phyloP scores from a whole-genome alignment of 2,888 invertebrate genomes.

The Amphimallon solstitiale region DNA sequence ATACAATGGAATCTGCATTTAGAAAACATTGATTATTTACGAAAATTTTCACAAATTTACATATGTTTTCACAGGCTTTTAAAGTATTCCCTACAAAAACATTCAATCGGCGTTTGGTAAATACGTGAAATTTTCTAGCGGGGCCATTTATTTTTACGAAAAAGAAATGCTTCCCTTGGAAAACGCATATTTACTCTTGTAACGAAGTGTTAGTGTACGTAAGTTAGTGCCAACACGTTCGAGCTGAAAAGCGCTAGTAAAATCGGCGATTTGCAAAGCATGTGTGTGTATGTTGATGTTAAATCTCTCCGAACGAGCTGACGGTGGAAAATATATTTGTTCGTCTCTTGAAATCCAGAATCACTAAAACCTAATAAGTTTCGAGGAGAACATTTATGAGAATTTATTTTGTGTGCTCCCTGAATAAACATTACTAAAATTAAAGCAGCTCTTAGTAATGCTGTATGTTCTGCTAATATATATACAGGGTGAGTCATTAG shows the following conservation, averaged over 20 bases:
- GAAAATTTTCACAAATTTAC: too few relatives aligned
- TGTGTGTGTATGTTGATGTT: slow-evolving; percentile 16
- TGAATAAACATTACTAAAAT: not conserved
- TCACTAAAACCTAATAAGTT: slow-evolving; percentile 4
- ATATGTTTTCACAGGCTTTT: too few relatives aligned
- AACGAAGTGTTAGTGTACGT: slow-evolving; percentile 18
- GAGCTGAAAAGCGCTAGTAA: slow-evolving; percentile 13
- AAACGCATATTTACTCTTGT: slow-evolving; percentile 15
- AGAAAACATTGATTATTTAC: too few relatives aligned
- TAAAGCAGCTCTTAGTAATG: too few relatives aligned
- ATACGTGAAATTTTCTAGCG: too few relatives aligned
- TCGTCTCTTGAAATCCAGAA: slow-evolving; percentile 8
- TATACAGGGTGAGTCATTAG: too few relatives aligned
- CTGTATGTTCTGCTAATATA: too few relatives aligned
- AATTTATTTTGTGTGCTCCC: slow-evolving; percentile 5
- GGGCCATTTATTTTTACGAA: not conserved
- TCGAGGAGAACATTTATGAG: not conserved
- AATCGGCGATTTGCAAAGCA: slow-evolving; percentile 19
- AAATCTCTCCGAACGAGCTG: slow-evolving; percentile 19
- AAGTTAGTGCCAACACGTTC: slow-evolving; percentile 11
- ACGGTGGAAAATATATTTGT: slow-evolving; percentile 18
- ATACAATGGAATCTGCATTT: too few relatives aligned
- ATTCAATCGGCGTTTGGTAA: too few relatives aligned
- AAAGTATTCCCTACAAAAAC: too few relatives aligned
- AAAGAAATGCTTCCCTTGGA: not conserved